phyloP scores from a whole-genome alignment of 2,797 vertebrate genomes.

The Chaunax sp. region DNA sequence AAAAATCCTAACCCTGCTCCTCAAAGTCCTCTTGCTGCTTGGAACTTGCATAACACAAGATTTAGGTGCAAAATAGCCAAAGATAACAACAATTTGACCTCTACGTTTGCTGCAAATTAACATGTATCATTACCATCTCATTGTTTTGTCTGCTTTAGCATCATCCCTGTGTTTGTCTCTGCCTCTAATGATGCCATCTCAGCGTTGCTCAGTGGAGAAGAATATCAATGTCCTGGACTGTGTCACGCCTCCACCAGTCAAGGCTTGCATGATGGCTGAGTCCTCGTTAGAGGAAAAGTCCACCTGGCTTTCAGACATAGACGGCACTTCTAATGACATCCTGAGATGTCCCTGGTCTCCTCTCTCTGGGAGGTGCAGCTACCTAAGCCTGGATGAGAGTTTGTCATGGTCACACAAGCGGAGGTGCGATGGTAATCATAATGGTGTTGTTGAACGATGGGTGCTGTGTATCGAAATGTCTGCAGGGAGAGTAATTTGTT shows the following conservation, averaged over 20 bases:
- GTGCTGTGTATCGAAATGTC: constrained; percentile 19
- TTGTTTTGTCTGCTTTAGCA: constrained; percentile 44
- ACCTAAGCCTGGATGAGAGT: constrained; percentile 51
- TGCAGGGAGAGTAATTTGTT: constrained; percentile 43
- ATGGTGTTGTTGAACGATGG: constrained; percentile 50
- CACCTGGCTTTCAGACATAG: constrained; percentile 66
- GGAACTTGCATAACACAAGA: constrained; percentile 39
- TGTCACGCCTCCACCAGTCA: constrained; percentile 63
- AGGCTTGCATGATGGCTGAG: constrained; percentile 53
- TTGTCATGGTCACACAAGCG: constrained; percentile 50
- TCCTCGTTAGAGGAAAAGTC: constrained; percentile 74
- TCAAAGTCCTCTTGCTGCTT: constrained; percentile 21
- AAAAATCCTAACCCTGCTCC: constrained; percentile 29
- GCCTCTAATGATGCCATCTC: constrained; percentile 74
- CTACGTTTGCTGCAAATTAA: constrained; percentile 38
- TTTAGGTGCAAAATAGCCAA: constrained; percentile 26
- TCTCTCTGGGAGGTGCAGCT: constrained; percentile 56
- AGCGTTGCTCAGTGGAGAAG: constrained; percentile 40
- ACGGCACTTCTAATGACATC: constrained; percentile 71
- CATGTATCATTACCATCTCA: constrained; percentile 57
- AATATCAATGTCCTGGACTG: constrained; percentile 53
- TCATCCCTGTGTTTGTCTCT: constrained; percentile 23
- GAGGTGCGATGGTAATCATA: constrained; percentile 59
- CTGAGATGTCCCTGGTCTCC: constrained; percentile 61
- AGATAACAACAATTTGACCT: constrained; percentile 39